Conservation (phyloP, 2,888 invertebrate species). For the Sympetrum striolatum region DNA sequence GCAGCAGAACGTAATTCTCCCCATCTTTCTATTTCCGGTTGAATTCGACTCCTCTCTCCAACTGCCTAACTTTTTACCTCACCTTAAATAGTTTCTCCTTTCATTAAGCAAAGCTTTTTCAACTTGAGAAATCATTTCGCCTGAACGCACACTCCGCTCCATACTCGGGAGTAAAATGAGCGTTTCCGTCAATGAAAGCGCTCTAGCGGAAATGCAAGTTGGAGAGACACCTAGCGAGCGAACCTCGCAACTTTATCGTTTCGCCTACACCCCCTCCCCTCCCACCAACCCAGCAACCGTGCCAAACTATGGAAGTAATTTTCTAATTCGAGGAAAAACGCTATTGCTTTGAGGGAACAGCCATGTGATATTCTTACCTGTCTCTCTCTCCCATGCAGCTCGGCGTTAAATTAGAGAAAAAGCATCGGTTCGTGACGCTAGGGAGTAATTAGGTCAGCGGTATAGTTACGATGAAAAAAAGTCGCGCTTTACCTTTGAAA, state of each 20-base stretch:
- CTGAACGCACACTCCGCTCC: background rate
- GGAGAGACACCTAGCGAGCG: conserved; percentile 41
- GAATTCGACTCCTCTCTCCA: background rate
- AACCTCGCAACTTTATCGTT: conserved; percentile 44
- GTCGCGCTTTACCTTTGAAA: background rate
- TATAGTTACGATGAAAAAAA: background rate
- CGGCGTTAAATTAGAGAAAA: conserved; percentile 22
- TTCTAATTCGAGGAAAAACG: conserved; percentile 38
- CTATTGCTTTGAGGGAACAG: conserved; percentile 29
- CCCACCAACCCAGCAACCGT: background rate
- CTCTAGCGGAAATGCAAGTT: conserved; percentile 37
- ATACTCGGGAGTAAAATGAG: conserved; percentile 5
- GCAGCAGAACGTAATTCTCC: background rate
- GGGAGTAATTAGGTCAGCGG: conserved; percentile 30
- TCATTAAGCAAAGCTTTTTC: conserved; percentile 42
- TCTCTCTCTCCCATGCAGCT: background rate
- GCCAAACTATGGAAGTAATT: conserved; percentile 39
- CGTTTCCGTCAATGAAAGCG: conserved; percentile 40
- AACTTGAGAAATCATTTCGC: conserved; percentile 42
- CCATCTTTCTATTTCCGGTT: background rate
- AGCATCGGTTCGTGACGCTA: conserved; percentile 5
- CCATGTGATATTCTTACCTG: conserved; percentile 32
- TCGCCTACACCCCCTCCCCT: background rate
- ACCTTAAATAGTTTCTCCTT: conserved; percentile 36
- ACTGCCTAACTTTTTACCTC: background rate